These are phyloP conservation scores for Saxicola maurus DNA, from an alignment of 2,797 vertebrate species.

Conservation along the genomic window DNA sequence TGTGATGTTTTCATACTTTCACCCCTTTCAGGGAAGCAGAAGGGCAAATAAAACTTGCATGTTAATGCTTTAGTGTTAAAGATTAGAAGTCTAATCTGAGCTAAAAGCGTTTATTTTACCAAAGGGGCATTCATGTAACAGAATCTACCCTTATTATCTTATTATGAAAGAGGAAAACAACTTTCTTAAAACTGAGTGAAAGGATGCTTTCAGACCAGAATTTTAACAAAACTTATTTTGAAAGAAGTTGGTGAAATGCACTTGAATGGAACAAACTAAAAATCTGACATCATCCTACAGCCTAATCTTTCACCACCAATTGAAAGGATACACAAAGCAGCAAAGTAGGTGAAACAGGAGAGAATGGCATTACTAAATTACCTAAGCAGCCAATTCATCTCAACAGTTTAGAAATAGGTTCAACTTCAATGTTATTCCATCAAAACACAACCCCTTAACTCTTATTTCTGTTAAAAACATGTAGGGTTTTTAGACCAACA, in stretches of 20 bases:
- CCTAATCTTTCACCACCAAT: neutral
- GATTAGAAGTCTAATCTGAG: neutral
- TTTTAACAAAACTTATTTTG: neutral
- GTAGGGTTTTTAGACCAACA: slow-evolving; percentile 16
- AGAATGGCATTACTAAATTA: slow-evolving; percentile 23
- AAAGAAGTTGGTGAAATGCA: slow-evolving; percentile 33
- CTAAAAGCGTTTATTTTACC: neutral
- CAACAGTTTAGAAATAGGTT: slow-evolving; percentile 7
- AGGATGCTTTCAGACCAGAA: neutral
- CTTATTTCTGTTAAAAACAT: slow-evolving; percentile 12
- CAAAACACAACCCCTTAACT: neutral
- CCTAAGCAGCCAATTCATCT: slow-evolving; percentile 31
- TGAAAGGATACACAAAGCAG: slow-evolving; percentile 30
- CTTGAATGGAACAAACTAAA: neutral
- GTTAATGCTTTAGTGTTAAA: neutral
- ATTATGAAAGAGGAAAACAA: neutral
- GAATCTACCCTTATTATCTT: neutral
- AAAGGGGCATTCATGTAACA: neutral
- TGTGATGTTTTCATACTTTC: neutral
- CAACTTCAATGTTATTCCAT: slow-evolving; percentile 1
- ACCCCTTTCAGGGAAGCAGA: neutral
- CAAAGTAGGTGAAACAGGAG: slow-evolving; percentile 25
- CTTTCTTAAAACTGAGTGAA: neutral
- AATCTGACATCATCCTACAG: slow-evolving; percentile 17
- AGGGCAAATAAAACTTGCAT: neutral